Base-by-base conservation (phyloP, 2,888 invertebrate genomes). In the Amphimallon solstitiale region DNA sequence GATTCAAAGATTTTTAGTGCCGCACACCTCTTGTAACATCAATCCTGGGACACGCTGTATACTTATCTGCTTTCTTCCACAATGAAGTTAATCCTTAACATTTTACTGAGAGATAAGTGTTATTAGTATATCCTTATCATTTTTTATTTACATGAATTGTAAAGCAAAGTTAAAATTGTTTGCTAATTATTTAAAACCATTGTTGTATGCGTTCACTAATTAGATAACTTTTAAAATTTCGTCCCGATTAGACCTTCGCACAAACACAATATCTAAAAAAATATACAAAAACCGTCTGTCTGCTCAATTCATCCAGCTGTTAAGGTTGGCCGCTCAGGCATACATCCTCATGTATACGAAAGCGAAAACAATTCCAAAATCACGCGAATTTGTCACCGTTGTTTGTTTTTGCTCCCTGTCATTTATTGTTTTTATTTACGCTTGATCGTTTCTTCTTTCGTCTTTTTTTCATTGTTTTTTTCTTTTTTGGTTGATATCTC, bases 401-500 rank as follows among this genome's bases (percentile, higher is more conserved):
- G 38, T 17, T n/a, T 29, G 29, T 9, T 29, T 17, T n/a, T 29
- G 29, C 29, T 29, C 3, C 29, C 29, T 29, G 29, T 29, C 9
- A 5, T 5, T 29, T 29, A 29, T 29, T 29, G 38, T 48, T 10
- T 21, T n/a, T 61, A 35, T 14, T 37, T 34, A n/a, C 14, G 9
- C 37, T 48, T 14, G 48, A 48, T 17, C 17, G 43, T 38, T 38
- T 35, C 2, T 15, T 51, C 71, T 70, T 23, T 43, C 19, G 15
- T 48, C 46, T 45, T 54, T 66, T 51, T 35, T 65, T 40, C 19
- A 48, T 60, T 43, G 38, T 63, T 64, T 76, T 72, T 2, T 48
- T 48, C 2, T n/a, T 19, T 21, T 21, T 48, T n/a, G 4, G 43
- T 45, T 29, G 29, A 29, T 29, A 67, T 72, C 85, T 86, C 19